A percentile compares a stretch with the other conserved stretches of the same genome.
These are phyloP conservation scores for Eulemur coronatus DNA, from an alignment of 2,797 vertebrate species.

Conservation along the genomic window DNA sequence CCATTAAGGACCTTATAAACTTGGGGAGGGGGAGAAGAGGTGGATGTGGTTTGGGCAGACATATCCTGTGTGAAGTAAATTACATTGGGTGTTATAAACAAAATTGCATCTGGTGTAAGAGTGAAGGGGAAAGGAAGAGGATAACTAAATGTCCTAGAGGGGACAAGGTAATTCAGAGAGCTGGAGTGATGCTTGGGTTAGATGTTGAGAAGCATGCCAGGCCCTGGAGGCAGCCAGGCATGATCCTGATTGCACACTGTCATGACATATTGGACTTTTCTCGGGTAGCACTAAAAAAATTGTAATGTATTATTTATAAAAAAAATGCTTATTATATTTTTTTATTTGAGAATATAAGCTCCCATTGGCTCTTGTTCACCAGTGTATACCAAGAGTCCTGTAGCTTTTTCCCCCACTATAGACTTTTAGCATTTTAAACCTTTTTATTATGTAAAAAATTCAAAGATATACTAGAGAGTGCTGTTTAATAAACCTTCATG, in stretches of 20 bases:
- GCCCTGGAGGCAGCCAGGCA: neutral
- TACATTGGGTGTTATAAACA: neutral
- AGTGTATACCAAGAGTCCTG: neutral
- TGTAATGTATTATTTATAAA: neutral
- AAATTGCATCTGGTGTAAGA: neutral
- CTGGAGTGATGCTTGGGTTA: neutral
- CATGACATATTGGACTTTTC: neutral
- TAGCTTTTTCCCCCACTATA: neutral
- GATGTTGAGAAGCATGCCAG: neutral
- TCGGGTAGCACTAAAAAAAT: neutral
- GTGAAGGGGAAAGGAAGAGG: neutral
- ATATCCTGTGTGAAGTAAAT: neutral
- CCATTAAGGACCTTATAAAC: neutral
- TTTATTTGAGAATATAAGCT: neutral
- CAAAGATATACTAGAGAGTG: neutral
- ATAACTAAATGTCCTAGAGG: neutral
- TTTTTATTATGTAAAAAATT: constrained; percentile 42
- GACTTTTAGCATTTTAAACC: neutral
- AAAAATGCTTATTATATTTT: neutral
- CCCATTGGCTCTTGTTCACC: neutral
- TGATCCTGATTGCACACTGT: neutral
- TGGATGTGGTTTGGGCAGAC: neutral
- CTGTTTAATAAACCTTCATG: neutral
- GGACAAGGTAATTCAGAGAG: neutral
- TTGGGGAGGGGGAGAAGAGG: neutral